A percentile compares a stretch with the other conserved stretches of the same genome.
These are phyloP conservation scores for Sinelater perroti DNA, from an alignment of 2,888 invertebrate species.

Conservation along the genomic window DNA sequence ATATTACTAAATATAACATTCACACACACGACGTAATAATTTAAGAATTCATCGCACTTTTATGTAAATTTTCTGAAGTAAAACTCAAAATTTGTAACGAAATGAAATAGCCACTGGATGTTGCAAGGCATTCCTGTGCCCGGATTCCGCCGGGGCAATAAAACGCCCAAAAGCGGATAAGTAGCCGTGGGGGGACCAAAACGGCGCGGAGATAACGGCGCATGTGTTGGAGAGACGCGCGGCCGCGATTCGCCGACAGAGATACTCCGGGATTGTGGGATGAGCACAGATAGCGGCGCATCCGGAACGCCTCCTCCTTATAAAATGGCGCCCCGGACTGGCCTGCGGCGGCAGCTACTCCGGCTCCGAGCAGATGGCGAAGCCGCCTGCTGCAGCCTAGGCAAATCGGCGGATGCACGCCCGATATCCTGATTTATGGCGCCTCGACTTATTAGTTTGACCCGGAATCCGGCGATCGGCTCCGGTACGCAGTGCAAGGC, in stretches of 20 bases:
- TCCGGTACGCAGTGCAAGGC: too few relatives aligned
- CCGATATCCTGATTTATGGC: constrained; percentile 31
- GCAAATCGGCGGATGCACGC: constrained; percentile 31
- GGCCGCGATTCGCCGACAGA: constrained; percentile 41
- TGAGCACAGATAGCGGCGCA: constrained; percentile 47
- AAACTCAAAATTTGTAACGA: too few relatives aligned
- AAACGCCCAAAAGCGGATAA: too few relatives aligned
- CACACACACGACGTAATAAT: too few relatives aligned
- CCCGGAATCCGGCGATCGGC: constrained; percentile 1
- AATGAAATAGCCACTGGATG: too few relatives aligned
- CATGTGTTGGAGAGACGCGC: constrained; percentile 29
- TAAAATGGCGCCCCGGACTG: constrained; percentile 40
- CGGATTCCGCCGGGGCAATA: too few relatives aligned
- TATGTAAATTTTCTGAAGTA: too few relatives aligned
- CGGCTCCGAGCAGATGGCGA: background rate
- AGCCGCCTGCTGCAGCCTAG: background rate
- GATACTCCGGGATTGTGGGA: constrained; percentile 43
- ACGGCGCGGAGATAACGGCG: too few relatives aligned
- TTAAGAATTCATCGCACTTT: too few relatives aligned
- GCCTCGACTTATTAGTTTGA: constrained; percentile 21
- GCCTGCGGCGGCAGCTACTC: background rate
- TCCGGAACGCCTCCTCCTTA: constrained; percentile 41
- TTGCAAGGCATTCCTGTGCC: too few relatives aligned
- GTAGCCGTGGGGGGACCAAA: too few relatives aligned
- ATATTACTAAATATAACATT: too few relatives aligned